Evolutionary conservation across 2,888 invertebrate genomes (phyloP), one percentile per base, ranked within the genome.

Genomic region (Eustalomyia histrio): DNA sequence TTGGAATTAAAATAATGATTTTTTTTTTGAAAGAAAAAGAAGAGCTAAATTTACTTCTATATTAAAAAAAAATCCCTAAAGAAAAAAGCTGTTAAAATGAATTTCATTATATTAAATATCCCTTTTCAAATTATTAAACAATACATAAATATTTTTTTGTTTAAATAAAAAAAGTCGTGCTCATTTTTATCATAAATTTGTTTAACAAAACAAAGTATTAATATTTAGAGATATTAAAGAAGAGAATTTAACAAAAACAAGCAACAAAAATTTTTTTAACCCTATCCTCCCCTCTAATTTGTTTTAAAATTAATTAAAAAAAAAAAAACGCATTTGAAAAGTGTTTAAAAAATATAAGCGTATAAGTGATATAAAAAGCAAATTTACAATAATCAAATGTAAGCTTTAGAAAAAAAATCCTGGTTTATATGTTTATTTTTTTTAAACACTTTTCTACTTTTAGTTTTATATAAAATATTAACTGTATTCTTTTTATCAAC

Each of bases 161-260:
- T 67, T 57, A 55, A 55, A 17, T 9, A 35, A 43, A 39, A 47
- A 80, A 80, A 83, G 88, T 88, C 89, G 89, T 88, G 89, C 89
- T 89, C 88, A 78, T 81, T 81, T 81, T 71, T 71, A 83, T 83
- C 86, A 87, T 85, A 87, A 87, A 87, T 86, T 87, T 88, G 85
- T 86, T 85, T 85, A 85, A 86, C 64, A 57, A 75, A 58, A 85
- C 80, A 83, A 83, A 81, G 73, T 78, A 73, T 55, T 64, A 78
- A 68, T 76, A 76, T 74, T 80, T 75, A 82, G 79, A 81, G 71
- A 82, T 83, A 84, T 83, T 83, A 84, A 83, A 84, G 83, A 84
- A 83, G 83, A 84, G 83, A 83, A 79, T 80, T 83, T 85, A 79
- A 83, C 84, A 87, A 83, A 86, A 85, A 86, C 85, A 85, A 86